Base-by-base conservation (phyloP, 2,113 vertebrate species). In the Tretioscincus oriximinensis region DNA sequence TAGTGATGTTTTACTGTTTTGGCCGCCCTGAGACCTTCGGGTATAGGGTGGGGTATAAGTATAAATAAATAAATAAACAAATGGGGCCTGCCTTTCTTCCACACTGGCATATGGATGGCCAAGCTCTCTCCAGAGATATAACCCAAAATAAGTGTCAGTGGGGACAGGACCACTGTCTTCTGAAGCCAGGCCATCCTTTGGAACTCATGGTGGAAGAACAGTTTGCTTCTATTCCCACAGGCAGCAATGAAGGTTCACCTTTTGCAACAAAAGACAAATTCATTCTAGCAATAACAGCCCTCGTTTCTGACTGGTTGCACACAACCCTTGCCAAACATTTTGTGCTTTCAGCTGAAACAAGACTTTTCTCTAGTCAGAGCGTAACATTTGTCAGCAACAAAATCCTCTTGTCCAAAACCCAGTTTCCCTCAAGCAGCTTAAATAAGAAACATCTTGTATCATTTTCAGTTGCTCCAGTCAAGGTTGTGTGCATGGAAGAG, bases 381-480 rank as follows among this genome's bases (percentile, higher is more conserved):
- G 54, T 74, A 29, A 51, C 72, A 64, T 73, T 21, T 73, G 24
- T 68, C 20, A 67, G 64, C 18, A 22, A 58, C n/a, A 45, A 70
- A 58, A 14, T 14, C 22, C 28, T n/a, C 65, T 61, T 45, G 51
- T 61, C 54, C 35, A 72, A 81, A 75, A 35, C 5, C 49, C 54
- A 58, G 26, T 41, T 2, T 29, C 45, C 29, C 47, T 49, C 72
- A 41, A 16, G 3, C 54, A 58, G 16, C 54, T 29, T 45, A 54
- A 81, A 68, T 74, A 74, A 60, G 71, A 14, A 28, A 45, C 31
- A 29, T 41, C 14, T 47, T 70, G 10, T 29, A 9, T 31, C n/a
- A 61, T 58, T 81, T 81, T 69, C 16, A 76, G 54, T 58, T 45
- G 65, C 31, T 41, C 64, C 68, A 76, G 9, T 28, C 45, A 81